Conservation (phyloP, 92 coral and sea anemone species). For the Nematostella vectensis region DNA sequence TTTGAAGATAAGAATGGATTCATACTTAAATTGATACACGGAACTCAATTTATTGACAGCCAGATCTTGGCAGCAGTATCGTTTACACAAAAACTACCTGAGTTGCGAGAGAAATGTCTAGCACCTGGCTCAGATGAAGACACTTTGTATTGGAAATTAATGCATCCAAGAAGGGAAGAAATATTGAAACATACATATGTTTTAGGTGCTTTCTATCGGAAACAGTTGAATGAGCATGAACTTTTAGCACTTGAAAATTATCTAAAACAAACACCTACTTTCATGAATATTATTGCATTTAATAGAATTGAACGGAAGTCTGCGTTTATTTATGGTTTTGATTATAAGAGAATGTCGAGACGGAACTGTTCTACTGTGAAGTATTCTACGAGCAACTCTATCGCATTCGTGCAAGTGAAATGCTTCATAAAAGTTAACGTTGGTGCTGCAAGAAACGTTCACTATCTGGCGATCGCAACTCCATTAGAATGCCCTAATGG, state of each 20-base stretch:
- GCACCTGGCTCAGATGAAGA: constrained; percentile 19
- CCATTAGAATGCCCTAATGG: background rate
- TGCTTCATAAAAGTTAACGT: constrained; percentile 15
- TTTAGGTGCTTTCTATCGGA: constrained; percentile 16
- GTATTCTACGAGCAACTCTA: constrained; percentile 4
- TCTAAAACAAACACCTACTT: too few relatives aligned
- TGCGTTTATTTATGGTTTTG: constrained; percentile 17
- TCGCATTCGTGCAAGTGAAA: constrained; percentile 18
- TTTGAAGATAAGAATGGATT: constrained; percentile 43
- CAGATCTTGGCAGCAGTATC: constrained; percentile 34
- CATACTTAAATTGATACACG: constrained; percentile 37
- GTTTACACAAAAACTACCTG: constrained; percentile 37
- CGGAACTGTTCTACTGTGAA: constrained; percentile 27
- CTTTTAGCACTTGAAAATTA: too few relatives aligned
- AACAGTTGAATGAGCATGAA: constrained; percentile 14
- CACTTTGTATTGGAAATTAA: constrained; percentile 14
- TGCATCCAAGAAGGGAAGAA: constrained; percentile 9
- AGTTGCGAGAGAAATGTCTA: constrained; percentile 25
- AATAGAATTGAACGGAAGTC: constrained; percentile 10
- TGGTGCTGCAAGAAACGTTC: background rate
- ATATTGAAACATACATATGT: constrained; percentile 5
- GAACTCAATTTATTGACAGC: constrained; percentile 36
- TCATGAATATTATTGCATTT: constrained; percentile 21
- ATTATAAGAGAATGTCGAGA: constrained; percentile 24
- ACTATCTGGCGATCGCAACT: background rate